Conservation (phyloP, 2,888 invertebrate species). For the Amitus sp. region DNA sequence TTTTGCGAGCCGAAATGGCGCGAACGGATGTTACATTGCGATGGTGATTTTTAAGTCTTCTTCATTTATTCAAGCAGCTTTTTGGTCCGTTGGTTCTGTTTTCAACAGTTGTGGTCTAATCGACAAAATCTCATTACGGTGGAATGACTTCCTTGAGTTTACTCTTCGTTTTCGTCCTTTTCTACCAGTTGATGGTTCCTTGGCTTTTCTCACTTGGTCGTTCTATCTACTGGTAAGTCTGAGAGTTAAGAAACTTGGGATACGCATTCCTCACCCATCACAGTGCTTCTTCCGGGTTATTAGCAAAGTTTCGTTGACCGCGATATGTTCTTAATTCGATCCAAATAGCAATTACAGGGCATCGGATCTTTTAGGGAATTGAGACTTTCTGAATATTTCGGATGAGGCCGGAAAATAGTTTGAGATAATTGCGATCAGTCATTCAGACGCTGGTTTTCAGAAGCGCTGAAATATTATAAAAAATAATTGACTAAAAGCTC, state of each 20-base stretch:
- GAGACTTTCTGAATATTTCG: too few species aligned
- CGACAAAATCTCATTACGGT: slow-evolving; percentile 56
- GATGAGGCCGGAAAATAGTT: too few species aligned
- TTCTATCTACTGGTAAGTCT: slow-evolving; percentile 49
- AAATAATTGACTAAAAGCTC: too few species aligned
- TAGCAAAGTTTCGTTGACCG: slow-evolving; percentile 62
- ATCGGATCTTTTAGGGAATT: too few species aligned
- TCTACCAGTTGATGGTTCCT: too few species aligned
- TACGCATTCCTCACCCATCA: slow-evolving; percentile 51
- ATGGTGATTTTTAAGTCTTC: slow-evolving; percentile 30
- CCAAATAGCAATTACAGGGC: too few species aligned
- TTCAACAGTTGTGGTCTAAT: slow-evolving; percentile 55
- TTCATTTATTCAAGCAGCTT: slow-evolving; percentile 55
- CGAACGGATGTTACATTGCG: too few species aligned
- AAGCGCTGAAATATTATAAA: too few species aligned
- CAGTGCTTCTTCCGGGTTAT: slow-evolving; percentile 54
- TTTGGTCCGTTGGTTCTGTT: slow-evolving; percentile 52
- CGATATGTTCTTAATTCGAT: slow-evolving; percentile 63
- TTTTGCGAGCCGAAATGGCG: too few species aligned
- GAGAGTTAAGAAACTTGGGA: slow-evolving; percentile 61
- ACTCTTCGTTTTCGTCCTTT: slow-evolving; percentile 40
- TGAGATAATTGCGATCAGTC: too few species aligned
- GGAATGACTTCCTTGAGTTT: slow-evolving; percentile 51
- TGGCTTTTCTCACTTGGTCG: slow-evolving; percentile 26
- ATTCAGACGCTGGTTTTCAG: too few species aligned